A percentile compares a stretch with the other conserved stretches of the same genome.
These are phyloP conservation scores for Anhinga anhinga DNA, from an alignment of 2,113 vertebrate genomes.

Conservation along the genomic window DNA sequence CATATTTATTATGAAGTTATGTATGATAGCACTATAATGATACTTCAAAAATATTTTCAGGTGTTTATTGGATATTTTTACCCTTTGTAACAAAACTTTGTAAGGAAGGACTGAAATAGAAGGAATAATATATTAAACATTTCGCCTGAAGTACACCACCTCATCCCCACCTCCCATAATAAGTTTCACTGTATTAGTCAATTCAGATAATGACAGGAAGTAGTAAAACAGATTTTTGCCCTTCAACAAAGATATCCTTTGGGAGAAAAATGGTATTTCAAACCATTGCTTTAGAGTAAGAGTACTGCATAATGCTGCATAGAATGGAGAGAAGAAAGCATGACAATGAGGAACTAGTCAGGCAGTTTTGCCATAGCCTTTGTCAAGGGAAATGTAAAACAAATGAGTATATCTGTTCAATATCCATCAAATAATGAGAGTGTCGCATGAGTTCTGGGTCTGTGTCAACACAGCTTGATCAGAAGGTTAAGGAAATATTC, in stretches of 20 bases:
- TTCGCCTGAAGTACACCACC: background rate
- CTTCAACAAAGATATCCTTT: background rate
- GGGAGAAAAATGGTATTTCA: background rate
- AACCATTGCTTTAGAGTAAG: background rate
- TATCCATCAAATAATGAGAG: background rate
- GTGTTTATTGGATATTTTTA: background rate
- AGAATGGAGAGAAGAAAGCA: background rate
- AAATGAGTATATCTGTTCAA: background rate
- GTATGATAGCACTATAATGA: background rate
- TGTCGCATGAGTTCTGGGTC: background rate
- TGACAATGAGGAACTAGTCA: background rate
- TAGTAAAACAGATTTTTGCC: background rate
- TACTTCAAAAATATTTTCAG: background rate
- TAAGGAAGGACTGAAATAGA: background rate
- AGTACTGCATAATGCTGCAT: background rate
- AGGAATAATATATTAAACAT: background rate
- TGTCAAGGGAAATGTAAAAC: slow-evolving; percentile 5
- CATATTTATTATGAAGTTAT: background rate
- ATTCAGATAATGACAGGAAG: background rate
- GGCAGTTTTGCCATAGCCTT: background rate
- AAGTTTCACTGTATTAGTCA: background rate
- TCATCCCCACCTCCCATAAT: background rate
- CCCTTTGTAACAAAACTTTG: background rate
- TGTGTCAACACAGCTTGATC: background rate
- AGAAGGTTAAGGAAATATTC: background rate